Evolutionary conservation across 1,140 invertebrate genomes (phyloP).

Genomic region (Ceratina australensis): DNA sequence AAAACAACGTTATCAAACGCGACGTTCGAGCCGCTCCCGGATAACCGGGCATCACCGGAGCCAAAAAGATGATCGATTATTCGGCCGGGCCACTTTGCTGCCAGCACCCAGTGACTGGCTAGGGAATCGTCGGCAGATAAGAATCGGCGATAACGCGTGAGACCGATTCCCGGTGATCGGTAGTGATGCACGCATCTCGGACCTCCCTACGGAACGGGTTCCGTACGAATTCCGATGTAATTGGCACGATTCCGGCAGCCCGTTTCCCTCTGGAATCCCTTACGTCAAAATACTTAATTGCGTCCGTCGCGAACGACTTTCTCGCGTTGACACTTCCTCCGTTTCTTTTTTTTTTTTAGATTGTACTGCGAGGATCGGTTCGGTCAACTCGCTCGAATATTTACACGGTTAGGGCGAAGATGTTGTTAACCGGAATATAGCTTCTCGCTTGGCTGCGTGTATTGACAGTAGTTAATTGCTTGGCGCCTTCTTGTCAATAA

Average conservation of each 20-base stretch:
- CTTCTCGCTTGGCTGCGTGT: background rate
- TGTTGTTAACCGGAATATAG: background rate
- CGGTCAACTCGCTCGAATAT: background rate
- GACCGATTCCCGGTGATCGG: constrained; percentile 31
- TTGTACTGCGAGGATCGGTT: background rate
- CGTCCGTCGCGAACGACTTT: background rate
- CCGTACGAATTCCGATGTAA: constrained; percentile 56
- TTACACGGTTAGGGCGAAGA: background rate
- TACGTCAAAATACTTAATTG: constrained; percentile 60
- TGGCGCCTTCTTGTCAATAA: constrained; percentile 9
- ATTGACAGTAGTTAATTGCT: constrained; percentile 7
- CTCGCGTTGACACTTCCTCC: background rate
- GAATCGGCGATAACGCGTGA: constrained; percentile 45
- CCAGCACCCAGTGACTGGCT: constrained; percentile 22
- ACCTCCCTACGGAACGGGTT: constrained; percentile 4
- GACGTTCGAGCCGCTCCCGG: constrained; percentile 27
- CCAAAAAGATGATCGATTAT: constrained; percentile 50
- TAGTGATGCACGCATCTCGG: constrained; percentile 6
- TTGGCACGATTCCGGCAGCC: constrained; percentile 53
- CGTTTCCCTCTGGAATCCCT: constrained; percentile 42
- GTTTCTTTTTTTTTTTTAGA: background rate
- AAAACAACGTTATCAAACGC: constrained; percentile 44
- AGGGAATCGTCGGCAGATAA: constrained; percentile 33
- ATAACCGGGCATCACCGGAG: constrained; percentile 16
- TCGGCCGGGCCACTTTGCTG: constrained; percentile 32